phyloP scores from a whole-genome alignment of 2,888 invertebrate genomes.

The Synergus japonicus region DNA sequence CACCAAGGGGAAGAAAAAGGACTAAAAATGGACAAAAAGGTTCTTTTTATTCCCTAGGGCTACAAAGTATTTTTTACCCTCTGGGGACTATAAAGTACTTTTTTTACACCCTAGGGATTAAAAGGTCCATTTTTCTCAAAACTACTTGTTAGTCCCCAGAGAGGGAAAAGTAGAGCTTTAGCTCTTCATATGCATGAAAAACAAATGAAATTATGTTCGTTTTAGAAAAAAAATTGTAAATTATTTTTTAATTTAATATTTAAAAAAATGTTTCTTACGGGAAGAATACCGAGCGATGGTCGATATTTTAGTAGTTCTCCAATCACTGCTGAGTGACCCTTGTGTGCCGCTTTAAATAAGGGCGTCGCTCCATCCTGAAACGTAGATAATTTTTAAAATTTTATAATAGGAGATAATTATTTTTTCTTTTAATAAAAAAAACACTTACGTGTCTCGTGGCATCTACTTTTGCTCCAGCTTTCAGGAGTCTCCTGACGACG shows the following conservation, averaged over 20 bases:
- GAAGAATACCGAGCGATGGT: constrained; percentile 89
- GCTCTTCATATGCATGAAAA: too few species aligned
- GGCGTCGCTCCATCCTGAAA: constrained; percentile 94
- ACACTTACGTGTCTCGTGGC: constrained; percentile 85
- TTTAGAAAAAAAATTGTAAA: too few species aligned
- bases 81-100: too few species aligned
- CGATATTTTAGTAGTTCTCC: constrained; percentile 89
- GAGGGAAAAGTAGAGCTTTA: too few species aligned
- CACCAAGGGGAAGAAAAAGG: too few species aligned
- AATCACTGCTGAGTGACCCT: constrained; percentile 93
- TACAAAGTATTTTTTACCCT: neutral
- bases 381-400: constrained; percentile 21
- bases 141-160: too few species aligned
- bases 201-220: too few species aligned
- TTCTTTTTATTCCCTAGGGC: neutral
- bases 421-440: neutral
- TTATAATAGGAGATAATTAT: too few species aligned
- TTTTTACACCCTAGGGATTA: neutral
- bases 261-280: constrained; percentile 81
- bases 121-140: neutral
- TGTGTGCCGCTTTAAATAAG: constrained; percentile 96
- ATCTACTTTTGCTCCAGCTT: constrained; percentile 89
- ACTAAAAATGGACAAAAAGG: too few species aligned
- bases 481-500: constrained; percentile 87
- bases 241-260: neutral